These are phyloP conservation scores for Rhopilema esculentum DNA, from an alignment of 30 jellyfish, hydroid and myxozoan species.

Conservation along the genomic window DNA sequence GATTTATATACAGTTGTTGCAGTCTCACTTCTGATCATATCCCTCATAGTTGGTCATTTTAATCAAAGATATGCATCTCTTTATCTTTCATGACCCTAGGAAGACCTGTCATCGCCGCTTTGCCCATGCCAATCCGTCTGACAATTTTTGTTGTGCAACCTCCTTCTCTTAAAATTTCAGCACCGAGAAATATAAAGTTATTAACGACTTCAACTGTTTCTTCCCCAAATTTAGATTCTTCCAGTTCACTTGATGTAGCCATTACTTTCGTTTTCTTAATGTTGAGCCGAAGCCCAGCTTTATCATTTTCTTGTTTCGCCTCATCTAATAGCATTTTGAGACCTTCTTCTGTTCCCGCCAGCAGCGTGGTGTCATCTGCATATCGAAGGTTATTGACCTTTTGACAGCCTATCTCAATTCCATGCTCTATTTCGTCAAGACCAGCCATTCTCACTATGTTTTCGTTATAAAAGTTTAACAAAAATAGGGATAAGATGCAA, in stretches of 20 bases:
- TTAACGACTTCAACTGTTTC: constrained; percentile 18
- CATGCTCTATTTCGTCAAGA: no score
- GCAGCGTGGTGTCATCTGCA: constrained; percentile 41
- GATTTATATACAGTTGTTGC: no score
- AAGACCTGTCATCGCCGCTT: constrained; percentile 17
- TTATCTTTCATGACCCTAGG: constrained; percentile 1
- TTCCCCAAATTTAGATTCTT: constrained; percentile 9
- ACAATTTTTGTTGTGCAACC: constrained; percentile 19
- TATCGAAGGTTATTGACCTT: constrained; percentile 5
- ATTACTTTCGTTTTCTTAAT: constrained; percentile 30
- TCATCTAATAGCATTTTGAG: neutral
- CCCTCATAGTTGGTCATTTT: no score
- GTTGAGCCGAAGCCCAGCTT: constrained; percentile 9
- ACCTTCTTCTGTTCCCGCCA: constrained; percentile 23
- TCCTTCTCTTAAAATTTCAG: constrained; percentile 2
- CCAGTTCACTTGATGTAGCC: constrained; percentile 25
- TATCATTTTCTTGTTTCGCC: constrained; percentile 1
- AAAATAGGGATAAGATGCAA: constrained; percentile 25
- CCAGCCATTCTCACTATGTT: no score
- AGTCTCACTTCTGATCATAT: no score
- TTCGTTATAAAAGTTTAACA: no score
- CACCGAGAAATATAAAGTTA: neutral
- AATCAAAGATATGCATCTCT: no score
- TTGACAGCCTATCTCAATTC: no score
- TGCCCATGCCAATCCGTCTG: no score